Evolutionary conservation across 2,888 invertebrate genomes (phyloP).

Genomic region (Epsilonema sp.): DNA sequence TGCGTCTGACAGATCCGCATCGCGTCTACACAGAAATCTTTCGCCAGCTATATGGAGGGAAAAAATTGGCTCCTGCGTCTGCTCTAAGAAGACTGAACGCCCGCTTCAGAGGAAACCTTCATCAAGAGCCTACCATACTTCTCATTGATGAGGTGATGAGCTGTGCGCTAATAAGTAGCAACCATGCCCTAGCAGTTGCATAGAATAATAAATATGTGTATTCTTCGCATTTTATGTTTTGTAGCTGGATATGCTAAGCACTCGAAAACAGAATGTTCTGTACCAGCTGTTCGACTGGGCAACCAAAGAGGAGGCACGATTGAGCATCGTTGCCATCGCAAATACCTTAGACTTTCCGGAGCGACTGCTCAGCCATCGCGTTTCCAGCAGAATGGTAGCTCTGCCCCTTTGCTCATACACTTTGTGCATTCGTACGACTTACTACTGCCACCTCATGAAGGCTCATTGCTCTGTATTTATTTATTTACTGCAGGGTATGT

Average conservation of each 20-base stretch:
- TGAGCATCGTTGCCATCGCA: constrained; percentile 81
- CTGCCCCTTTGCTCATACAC: background rate
- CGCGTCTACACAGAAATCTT: background rate
- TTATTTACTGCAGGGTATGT: constrained; percentile 47
- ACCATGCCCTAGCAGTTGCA: too few relatives aligned
- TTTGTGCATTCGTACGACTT: too few relatives aligned
- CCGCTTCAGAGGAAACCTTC: too few relatives aligned
- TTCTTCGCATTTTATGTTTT: constrained; percentile 10
- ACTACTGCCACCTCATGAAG: too few relatives aligned
- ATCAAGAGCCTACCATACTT: too few relatives aligned
- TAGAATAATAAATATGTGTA: background rate
- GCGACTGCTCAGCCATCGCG: constrained; percentile 42
- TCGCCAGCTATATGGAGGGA: too few relatives aligned
- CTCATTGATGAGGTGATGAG: too few relatives aligned
- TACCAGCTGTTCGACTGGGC: constrained; percentile 97
- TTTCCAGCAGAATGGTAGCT: constrained; percentile 30
- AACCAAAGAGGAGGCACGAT: constrained; percentile 48
- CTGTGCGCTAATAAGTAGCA: too few relatives aligned
- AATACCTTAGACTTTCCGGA: constrained; percentile 98
- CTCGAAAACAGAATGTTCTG: constrained; percentile 75
- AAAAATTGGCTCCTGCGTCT: too few relatives aligned
- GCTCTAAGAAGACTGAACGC: too few relatives aligned
- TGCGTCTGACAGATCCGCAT: background rate
- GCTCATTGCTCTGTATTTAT: background rate
- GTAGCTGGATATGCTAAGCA: constrained; percentile 44